phyloP scores from a whole-genome alignment of 2,113 vertebrate species.

The Pagrus major region DNA sequence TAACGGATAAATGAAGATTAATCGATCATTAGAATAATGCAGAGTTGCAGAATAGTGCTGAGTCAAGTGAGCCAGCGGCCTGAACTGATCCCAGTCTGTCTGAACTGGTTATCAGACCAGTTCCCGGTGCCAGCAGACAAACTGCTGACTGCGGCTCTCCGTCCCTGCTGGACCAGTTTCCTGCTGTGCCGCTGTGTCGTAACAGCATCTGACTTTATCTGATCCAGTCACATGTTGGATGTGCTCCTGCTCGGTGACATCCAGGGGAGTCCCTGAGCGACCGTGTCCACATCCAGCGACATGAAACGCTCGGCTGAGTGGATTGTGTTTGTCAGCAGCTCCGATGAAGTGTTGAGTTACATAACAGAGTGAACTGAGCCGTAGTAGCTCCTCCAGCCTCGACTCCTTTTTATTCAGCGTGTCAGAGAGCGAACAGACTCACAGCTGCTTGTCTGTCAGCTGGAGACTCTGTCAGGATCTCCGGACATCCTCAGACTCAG shows the following conservation, averaged over 20 bases:
- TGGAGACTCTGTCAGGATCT: slow-evolving; percentile 11
- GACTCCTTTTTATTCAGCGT: neutral
- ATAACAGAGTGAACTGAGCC: neutral
- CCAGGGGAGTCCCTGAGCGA: neutral
- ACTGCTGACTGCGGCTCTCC: slow-evolving; percentile 11
- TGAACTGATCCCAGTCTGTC: neutral
- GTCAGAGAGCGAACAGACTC: neutral
- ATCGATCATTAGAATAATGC: too few species aligned
- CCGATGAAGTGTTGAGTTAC: neutral
- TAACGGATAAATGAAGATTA: too few species aligned
- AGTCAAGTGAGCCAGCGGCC: too few species aligned
- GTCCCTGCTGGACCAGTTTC: neutral
- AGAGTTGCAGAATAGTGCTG: neutral
- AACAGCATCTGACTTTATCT: neutral
- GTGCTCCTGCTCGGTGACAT: neutral
- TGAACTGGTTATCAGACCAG: neutral
- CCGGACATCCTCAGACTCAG: neutral
- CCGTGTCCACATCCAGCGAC: neutral
- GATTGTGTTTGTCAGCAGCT: neutral
- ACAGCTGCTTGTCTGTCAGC: slow-evolving; percentile 34
- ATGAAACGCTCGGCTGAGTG: neutral
- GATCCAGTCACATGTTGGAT: too few species aligned
- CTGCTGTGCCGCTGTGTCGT: neutral
- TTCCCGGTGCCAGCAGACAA: neutral
- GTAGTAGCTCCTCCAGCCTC: neutral